Percentiles rank a stretch among this genome's conserved stretches.
Conservation (phyloP, 2,113 vertebrate species). For the Gymnogyps californianus region DNA sequence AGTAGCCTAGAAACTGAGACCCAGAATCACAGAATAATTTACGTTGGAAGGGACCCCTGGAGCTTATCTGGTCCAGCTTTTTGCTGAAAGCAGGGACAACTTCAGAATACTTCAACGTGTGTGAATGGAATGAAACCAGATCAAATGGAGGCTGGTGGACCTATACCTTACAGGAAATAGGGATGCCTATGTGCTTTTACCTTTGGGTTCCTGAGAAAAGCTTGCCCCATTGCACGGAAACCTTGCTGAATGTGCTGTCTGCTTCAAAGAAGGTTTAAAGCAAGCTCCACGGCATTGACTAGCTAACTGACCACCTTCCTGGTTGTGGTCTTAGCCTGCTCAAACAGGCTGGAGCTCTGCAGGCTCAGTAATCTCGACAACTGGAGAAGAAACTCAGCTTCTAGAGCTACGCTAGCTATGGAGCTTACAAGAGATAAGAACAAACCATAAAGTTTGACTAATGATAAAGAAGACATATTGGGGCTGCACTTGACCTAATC, state of each 20-base stretch:
- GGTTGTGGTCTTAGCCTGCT: neutral
- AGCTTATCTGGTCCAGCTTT: neutral
- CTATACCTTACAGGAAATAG: neutral
- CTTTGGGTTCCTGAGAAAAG: neutral
- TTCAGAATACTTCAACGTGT: rapidly evolving
- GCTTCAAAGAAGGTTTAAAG: neutral
- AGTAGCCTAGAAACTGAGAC: neutral
- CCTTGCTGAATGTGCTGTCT: neutral
- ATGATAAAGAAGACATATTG: neutral
- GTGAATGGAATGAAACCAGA: neutral
- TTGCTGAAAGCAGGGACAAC: neutral
- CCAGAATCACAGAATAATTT: neutral
- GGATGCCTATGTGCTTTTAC: neutral
- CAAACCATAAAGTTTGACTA: neutral
- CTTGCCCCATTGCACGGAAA: neutral
- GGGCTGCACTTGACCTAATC: neutral
- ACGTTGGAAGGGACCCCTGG: neutral
- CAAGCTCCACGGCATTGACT: neutral
- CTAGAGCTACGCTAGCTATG: neutral
- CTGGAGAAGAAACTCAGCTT: neutral
- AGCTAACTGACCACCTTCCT: neutral
- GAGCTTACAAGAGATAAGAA: neutral
- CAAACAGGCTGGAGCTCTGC: neutral
- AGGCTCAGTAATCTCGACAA: rapidly evolving
- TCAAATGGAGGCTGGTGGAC: neutral